These are phyloP conservation scores for Disparrhopalites patrizii DNA, from an alignment of 2,888 invertebrate genomes.

Conservation along the genomic window DNA sequence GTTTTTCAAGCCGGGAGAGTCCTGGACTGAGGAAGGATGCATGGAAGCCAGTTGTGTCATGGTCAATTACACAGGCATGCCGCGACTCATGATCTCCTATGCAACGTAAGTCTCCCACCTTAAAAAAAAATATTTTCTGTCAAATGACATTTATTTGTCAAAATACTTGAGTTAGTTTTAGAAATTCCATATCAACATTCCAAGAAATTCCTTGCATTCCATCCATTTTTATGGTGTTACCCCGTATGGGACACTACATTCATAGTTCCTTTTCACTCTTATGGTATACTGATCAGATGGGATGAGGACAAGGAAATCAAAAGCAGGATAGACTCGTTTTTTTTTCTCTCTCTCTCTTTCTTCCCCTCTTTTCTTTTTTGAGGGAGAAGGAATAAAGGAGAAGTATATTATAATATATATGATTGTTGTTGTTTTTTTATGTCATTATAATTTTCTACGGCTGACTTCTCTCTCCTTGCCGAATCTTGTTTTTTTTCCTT, in stretches of 20 bases:
- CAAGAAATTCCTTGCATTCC: conserved; percentile 1
- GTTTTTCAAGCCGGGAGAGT: conserved; percentile 45
- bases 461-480: too few species aligned
- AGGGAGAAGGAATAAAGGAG: too few species aligned
- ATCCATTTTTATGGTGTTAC: not conserved
- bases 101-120: conserved; percentile 41
- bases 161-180: not conserved
- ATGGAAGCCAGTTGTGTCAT: conserved; percentile 39
- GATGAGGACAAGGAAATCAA: not conserved
- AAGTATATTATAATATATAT: too few species aligned
- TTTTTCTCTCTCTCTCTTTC: too few species aligned
- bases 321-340: not conserved
- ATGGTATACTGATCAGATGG: too few species aligned
- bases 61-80: conserved; percentile 32
- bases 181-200: not conserved
- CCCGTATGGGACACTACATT: too few species aligned
- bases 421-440: too few species aligned
- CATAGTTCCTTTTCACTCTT: too few species aligned
- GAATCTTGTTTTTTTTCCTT: too few species aligned
- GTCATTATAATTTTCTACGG: too few species aligned
- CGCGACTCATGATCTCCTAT: conserved; percentile 45
- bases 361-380: too few species aligned
- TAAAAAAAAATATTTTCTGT: not conserved
- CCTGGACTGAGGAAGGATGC: conserved; percentile 44
- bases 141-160: not conserved